Conservation (phyloP, 2,797 vertebrate species). For the Champsocephalus gunnari region DNA sequence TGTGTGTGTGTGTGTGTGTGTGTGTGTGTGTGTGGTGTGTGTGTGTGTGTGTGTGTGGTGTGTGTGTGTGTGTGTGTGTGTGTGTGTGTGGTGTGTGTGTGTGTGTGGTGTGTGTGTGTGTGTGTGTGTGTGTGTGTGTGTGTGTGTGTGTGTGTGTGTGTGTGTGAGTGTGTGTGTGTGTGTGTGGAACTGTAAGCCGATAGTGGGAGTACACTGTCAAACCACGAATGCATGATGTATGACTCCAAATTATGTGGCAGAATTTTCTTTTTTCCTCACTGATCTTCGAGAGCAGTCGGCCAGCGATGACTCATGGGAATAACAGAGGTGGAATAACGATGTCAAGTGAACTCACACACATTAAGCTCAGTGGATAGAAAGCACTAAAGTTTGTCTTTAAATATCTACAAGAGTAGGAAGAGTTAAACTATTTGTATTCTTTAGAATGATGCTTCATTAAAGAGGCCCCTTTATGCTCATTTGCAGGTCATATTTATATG, state of each 20-base stretch:
- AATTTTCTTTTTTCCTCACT: constrained; percentile 48
- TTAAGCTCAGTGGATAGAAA: constrained; percentile 17
- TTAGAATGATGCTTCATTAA: not conserved
- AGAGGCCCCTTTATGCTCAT: no score
- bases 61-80: constrained; percentile 7
- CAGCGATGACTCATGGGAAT: constrained; percentile 49
- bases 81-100: not conserved
- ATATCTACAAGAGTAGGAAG: constrained; percentile 11
- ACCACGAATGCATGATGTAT: constrained; percentile 52
- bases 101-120: no score
- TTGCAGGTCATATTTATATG: no score
- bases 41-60: constrained; percentile 3
- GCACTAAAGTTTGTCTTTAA: constrained; percentile 23
- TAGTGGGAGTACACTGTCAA: constrained; percentile 68
- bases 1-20: constrained; percentile 11
- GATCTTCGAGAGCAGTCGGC: constrained; percentile 55
- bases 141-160: no score
- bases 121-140: no score
- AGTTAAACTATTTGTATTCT: not conserved
- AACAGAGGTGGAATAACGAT: constrained; percentile 50
- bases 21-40: not conserved
- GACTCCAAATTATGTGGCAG: constrained; percentile 60
- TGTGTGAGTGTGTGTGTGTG: no score
- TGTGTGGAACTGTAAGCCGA: constrained; percentile 41
- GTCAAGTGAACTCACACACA: constrained; percentile 38